Conservation (phyloP, 1,140 invertebrate species). For the Aphaenogaster rudis region DNA sequence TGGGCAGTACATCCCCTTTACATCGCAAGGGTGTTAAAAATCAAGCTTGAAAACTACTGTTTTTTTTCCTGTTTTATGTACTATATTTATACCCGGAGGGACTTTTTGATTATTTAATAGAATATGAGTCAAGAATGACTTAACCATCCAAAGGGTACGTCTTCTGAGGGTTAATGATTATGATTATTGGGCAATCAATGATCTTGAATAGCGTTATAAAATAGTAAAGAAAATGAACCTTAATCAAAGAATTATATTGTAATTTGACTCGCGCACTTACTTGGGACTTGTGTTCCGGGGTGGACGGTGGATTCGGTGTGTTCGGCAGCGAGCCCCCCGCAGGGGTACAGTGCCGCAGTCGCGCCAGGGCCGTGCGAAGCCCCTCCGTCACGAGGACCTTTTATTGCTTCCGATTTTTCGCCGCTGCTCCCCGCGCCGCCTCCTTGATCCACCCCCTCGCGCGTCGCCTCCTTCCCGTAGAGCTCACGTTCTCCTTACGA, state of each 20-base stretch:
- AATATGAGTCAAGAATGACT: no score
- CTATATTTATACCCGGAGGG: no score
- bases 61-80: no score
- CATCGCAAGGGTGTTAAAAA: no score
- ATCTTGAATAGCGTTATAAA: background rate
- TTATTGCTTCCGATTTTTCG: constrained; percentile 75
- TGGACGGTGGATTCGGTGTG: constrained; percentile 85
- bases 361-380: constrained; percentile 87
- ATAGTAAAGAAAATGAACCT: background rate
- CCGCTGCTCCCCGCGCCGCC: constrained; percentile 58
- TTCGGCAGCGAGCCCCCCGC: constrained; percentile 86
- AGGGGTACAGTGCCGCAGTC: constrained; percentile 87
- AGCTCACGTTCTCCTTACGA: background rate
- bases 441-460: constrained; percentile 21
- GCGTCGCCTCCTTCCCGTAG: background rate
- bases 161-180: background rate
- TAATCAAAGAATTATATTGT: background rate
- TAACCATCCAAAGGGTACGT: no score
- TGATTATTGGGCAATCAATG: background rate
- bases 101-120: no score
- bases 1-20: no score
- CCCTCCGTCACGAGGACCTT: constrained; percentile 87
- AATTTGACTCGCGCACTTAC: constrained; percentile 75
- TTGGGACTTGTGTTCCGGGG: constrained; percentile 85
- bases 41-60: no score